Evolutionary conservation across 2,113 vertebrate genomes (phyloP), one percentile per base, ranked within the genome.

Genomic region (Piprites chloris): DNA sequence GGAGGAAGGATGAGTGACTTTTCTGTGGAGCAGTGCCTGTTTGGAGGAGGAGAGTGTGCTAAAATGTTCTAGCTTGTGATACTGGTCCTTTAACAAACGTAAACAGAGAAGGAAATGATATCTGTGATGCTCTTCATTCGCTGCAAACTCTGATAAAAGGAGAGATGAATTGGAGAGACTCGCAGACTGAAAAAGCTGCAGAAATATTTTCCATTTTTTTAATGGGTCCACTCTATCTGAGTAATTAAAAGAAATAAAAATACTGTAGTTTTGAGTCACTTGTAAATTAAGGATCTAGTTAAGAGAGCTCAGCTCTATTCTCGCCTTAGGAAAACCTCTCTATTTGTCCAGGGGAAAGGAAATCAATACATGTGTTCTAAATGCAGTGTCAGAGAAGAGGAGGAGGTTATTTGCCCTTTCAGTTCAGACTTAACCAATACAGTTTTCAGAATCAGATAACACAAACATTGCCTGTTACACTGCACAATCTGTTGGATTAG

Each of bases 171-270:
- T 79, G 52, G 62, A 94, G 79, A 92, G 67, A 58, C n/a, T 91
- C 69, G 65, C 72, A 93, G 86, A 53, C 63, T 83, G n/a, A 49
- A 39, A 80, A 93, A 75, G 56, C 61, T 94, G 73, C 56, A 33
- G 63, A 44, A 73, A 82, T 78, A 26, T 86, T 75, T 95, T 95
- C 90, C 68, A 35, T 91, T 90, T 94, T 94, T 85, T 95, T 55
- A 79, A 94, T 88, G 89, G 93, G 81, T 94, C 80, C 81, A 66
- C 82, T 90, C 50, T 67, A 37, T 53, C 39, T 44, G 3, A 90
- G 71, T 74, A 72, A 82, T 61, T 33, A 80, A 94, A 63, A 80
- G 33, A 90, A 74, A 58, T 44, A 71, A 95, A 75, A 90, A 50
- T 77, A 67, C 24, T 22, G 18, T 91, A 87, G 59, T 66, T 88